phyloP scores from a whole-genome alignment of 2,797 vertebrate species.

The Epinephelus coioides region DNA sequence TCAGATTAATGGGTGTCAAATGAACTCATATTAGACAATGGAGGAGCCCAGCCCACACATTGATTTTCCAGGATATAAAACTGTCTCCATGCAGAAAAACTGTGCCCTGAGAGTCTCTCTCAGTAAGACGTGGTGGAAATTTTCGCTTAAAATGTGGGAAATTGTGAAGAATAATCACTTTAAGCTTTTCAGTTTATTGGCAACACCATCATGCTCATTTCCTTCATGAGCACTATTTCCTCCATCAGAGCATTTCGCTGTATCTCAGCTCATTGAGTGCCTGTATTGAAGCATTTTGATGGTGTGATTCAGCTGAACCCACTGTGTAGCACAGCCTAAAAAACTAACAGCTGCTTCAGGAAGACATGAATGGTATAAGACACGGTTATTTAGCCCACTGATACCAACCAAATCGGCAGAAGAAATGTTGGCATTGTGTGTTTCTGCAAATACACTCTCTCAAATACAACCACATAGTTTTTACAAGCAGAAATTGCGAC shows the following conservation, averaged over 20 bases:
- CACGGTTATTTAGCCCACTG: neutral
- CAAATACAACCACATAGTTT: too few species aligned
- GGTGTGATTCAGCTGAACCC: constrained; percentile 19
- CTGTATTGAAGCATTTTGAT: neutral
- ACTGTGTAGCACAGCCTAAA: neutral
- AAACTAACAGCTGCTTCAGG: constrained; percentile 17
- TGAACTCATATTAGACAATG: constrained; percentile 27
- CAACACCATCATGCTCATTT: neutral
- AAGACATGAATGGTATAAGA: neutral
- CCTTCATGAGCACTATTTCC: neutral
- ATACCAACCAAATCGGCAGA: neutral
- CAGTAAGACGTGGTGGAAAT: neutral
- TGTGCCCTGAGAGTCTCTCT: neutral
- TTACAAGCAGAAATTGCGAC: too few species aligned
- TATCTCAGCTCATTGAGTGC: neutral
- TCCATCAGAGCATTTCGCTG: neutral
- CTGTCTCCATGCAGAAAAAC: neutral
- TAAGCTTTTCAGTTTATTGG: neutral
- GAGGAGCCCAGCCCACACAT: constrained; percentile 30
- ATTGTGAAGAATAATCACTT: constrained; percentile 8
- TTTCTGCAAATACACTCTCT: too few species aligned
- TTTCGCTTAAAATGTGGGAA: constrained; percentile 1
- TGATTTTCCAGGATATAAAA: constrained; percentile 34
- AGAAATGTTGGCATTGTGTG: too few species aligned
- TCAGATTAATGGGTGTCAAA: constrained; percentile 22